A percentile compares a stretch with the other conserved stretches of the same genome.
phyloP scores from a whole-genome alignment of 2,113 vertebrate genomes.

The Edolisoma coerulescens region DNA sequence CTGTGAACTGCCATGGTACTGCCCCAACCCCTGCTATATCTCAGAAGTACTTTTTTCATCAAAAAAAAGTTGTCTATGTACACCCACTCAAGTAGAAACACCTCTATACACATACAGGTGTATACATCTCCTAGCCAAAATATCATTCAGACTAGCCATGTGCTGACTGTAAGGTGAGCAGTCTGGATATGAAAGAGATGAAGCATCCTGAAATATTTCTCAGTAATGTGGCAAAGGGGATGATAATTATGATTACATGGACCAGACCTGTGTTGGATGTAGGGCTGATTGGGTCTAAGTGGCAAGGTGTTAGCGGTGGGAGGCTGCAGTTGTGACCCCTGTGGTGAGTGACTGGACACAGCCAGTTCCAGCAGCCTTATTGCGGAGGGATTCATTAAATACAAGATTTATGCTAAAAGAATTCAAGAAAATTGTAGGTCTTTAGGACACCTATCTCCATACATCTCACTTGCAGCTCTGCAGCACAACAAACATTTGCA shows the following conservation, averaged over 20 bases:
- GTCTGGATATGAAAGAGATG: background rate
- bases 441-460: background rate
- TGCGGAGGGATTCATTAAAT: background rate
- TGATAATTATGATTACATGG: background rate
- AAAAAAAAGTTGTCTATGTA: background rate
- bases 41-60: background rate
- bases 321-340: background rate
- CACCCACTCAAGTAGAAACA: background rate
- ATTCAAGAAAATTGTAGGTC: background rate
- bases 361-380: background rate
- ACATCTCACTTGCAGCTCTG: background rate
- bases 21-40: too few species aligned
- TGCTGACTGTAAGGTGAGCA: background rate
- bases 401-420: background rate
- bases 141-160: background rate
- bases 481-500: background rate
- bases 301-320: too few species aligned
- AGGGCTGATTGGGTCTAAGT: background rate
- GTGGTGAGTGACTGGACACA: background rate
- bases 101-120: fast-evolving
- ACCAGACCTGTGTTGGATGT: background rate
- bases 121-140: background rate
- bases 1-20: background rate
- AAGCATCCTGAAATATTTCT: background rate
- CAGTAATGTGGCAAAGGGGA: background rate